Conservation (phyloP, 1,140 invertebrate species). For the Platyura marginata region DNA sequence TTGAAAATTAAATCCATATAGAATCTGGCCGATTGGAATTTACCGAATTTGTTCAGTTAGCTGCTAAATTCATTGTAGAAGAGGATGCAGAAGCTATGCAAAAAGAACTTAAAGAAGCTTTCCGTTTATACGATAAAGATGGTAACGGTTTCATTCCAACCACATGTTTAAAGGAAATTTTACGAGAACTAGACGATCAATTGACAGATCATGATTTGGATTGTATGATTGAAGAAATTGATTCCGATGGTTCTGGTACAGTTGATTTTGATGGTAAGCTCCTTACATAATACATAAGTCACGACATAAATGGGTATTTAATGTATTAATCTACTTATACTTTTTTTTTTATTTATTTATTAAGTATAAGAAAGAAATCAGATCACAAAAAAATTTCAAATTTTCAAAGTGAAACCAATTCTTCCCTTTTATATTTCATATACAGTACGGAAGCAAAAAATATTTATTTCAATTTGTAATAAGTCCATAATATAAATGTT, state of each 20-base stretch:
- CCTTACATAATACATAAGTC: not conserved
- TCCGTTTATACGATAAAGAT: slow-evolving; percentile 75
- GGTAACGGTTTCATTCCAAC: slow-evolving; percentile 93
- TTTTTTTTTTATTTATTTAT: slow-evolving; percentile 1
- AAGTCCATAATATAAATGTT: too few species aligned
- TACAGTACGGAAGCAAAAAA: too few species aligned
- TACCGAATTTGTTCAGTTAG: slow-evolving; percentile 83
- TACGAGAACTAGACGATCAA: slow-evolving; percentile 82
- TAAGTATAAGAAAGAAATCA: too few species aligned
- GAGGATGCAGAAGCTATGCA: slow-evolving; percentile 85
- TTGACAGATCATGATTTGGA: slow-evolving; percentile 81
- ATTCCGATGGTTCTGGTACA: slow-evolving; percentile 72
- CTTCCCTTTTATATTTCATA: too few species aligned
- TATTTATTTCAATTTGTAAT: too few species aligned
- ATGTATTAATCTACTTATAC: too few species aligned
- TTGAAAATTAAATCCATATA: slow-evolving; percentile 19
- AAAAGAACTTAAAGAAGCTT: slow-evolving; percentile 84
- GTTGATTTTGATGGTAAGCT: slow-evolving; percentile 44
- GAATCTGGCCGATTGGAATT: slow-evolving; percentile 89
- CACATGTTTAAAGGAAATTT: slow-evolving; percentile 74
- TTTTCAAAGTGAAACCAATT: too few species aligned
- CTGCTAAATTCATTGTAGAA: slow-evolving; percentile 86
- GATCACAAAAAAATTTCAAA: not conserved
- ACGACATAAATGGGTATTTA: too few species aligned
- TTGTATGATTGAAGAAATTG: slow-evolving; percentile 92